Evolutionary conservation across 2,888 invertebrate species (phyloP).

Genomic region (Archips crataeganus): DNA sequence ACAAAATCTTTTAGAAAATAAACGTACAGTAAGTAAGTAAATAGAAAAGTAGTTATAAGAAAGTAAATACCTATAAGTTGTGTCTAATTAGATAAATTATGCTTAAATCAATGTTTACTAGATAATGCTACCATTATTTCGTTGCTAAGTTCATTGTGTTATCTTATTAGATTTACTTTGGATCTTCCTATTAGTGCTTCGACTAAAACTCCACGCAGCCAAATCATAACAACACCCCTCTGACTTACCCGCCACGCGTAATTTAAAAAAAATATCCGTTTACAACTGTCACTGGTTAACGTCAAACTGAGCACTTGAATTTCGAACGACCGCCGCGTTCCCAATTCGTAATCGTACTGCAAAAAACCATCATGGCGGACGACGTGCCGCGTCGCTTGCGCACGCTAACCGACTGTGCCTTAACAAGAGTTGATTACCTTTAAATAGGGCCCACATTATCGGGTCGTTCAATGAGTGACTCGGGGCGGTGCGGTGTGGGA

Average conservation of each 20-base stretch:
- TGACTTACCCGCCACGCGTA: constrained; percentile 34
- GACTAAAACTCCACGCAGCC: not conserved
- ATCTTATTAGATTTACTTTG: not conserved
- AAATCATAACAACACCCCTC: not conserved
- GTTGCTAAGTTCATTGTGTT: no score
- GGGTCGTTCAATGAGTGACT: constrained; percentile 84
- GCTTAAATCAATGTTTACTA: no score
- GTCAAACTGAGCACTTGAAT: constrained; percentile 66
- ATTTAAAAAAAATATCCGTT: constrained; percentile 64
- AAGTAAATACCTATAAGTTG: no score
- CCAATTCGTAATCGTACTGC: constrained; percentile 68
- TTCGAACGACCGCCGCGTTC: constrained; percentile 66
- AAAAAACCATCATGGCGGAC: constrained; percentile 42
- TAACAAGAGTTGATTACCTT: constrained; percentile 88
- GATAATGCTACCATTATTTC: not conserved
- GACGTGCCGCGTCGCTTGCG: constrained; percentile 72
- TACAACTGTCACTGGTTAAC: constrained; percentile 74
- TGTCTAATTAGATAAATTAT: no score
- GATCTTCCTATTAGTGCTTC: not conserved
- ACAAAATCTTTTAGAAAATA: no score
- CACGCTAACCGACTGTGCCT: constrained; percentile 84
- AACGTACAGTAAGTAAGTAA: no score
- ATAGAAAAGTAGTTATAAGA: no score
- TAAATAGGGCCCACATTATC: constrained; percentile 87
- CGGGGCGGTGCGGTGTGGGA: constrained; percentile 69